Evolutionary conservation across 2,888 invertebrate genomes (phyloP), one percentile per base, ranked within the genome.

Genomic region (Microdon myrmicae): DNA sequence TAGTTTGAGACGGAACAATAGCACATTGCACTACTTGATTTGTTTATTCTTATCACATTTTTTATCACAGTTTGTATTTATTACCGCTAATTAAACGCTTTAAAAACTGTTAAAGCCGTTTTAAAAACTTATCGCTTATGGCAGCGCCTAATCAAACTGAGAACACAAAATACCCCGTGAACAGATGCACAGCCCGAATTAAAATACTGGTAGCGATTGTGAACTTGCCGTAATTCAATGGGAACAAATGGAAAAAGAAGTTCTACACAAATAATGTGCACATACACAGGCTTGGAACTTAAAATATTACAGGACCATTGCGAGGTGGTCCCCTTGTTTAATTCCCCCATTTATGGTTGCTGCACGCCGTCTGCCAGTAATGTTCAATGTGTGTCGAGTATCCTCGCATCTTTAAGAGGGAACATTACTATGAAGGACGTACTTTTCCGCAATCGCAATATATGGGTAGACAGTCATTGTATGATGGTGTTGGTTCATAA

Each of bases 281-380:
- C 49, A 14, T 34, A 26, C 2, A 28, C 28, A 17, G 28, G 51
- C 16, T 29, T 29, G 35, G 6, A 25, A 41, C 10, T 22, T 20
- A n/a, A n/a, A n/a, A n/a, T n/a, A n/a, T n/a, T n/a, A n/a, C n/a
- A n/a, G n/a, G n/a, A n/a, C n/a, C n/a, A 37, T 22, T 34, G 55
- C 54, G 55, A 61, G 44, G 61, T 61, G 61, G 61, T 56, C 49
- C 55, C 25, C 55, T 38, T 43, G 34, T 39, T 20, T 49, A 31
- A 26, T 55, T 49, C 55, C 61, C 61, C 55, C 44, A 39, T 26
- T 44, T 34, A 38, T 12, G 19, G 19, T 39, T 26, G 9, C 44
- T 44, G 23, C 32, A 34, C 19, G 34, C 37, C 51, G 8, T 12
- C 6, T 43, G 44, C 32, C 48, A 29, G 43, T 61, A 55, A 38